Base-by-base conservation (phyloP, 2,113 vertebrate genomes). In the Spheniscus mendiculus region DNA sequence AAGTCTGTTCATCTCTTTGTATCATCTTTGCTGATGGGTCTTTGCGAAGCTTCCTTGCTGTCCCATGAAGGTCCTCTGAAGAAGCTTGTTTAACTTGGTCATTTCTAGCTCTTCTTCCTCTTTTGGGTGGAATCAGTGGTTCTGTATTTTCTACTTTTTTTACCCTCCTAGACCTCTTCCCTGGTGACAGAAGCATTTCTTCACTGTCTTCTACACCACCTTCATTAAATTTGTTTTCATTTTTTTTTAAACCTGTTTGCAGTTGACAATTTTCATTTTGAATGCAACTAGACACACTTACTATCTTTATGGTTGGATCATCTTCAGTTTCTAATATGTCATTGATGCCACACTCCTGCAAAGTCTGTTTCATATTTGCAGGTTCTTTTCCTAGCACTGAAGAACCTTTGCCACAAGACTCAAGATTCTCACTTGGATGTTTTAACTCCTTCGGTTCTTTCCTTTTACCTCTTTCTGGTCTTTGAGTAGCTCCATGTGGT, bases 381-480 rank as follows among this genome's bases (percentile, higher is more conserved):
- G 12, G 23, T 53, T 63, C 45, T 74, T 83, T n/a, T n/a, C 3
- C 67, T 6, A 40, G 56, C 69, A n/a, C 61, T 52, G 80, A 71
- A 55, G 63, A 77, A 83, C 36, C 76, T 36, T 78, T 50, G 19
- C 5, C 17, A 63, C 32, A 30, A 66, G 58, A n/a, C 26, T 90
- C 50, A 13, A 27, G 38, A 23, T 23, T 59, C 55, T 70, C 93
- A 53, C 59, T 42, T 32, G 42, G 38, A 25, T 16, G 29, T 15
- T 94, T 62, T 47, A 58, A 38, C 42, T 91, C 91, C 23, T 52
- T 45, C 1, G 6, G 16, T 15, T 45, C 42, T n/a, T 72, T 83
- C 47, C 50, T 96, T 91, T 66, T 93, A 29, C 90, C 79, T 93
- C 93, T 88, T 25, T 70, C 58, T 26, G 66, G 12, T 87, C 95